Base-by-base conservation (phyloP, 2,888 invertebrate genomes). In the Dasysyrphus albostriatus region DNA sequence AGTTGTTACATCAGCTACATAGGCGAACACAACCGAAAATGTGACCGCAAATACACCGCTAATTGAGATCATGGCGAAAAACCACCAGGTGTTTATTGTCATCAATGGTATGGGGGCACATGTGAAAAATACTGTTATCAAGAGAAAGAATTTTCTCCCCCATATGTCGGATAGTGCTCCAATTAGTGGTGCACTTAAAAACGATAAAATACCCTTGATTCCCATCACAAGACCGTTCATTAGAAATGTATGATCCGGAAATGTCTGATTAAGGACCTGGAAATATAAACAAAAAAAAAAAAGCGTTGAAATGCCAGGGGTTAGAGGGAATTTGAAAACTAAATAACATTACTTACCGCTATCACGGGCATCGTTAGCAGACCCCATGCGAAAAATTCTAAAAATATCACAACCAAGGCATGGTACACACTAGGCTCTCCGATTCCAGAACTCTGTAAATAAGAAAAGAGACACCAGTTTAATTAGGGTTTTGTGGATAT, bases 221-320 rank as follows among this genome's bases (percentile, higher is more conserved):
- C 99, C 99, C 96, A 99, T 98, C 91, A 99, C 99, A 89, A 99
- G 94, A 85, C 99, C 99, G 95, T 99, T 99, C 98, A 99, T 99
- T 83, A 92, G 91, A 94, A 99, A 99, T 91, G 99, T 99, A 93
- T 99, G 99, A 93, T 98, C 97, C 88, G 99, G 99, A 94, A 99
- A 99, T 82, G 99, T 99, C 90, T 96, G 97, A 93, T 99, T 99
- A 89, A 99, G 94, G 90, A 98, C 98, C 89, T 95, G 76, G 44
- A 59, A 24, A 76, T 49, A 44, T 81, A 44, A 29, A 59, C 16
- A 24, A 12, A n/a, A n/a, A n/a, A n/a, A n/a, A n/a, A n/a, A n/a
- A n/a, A n/a, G n/a, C n/a, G n/a, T n/a, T 19, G 3, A 44, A 16
- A 47, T 47, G 16, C 8, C 16, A n/a, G 37, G 16, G 19, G 24